Percentiles rank a stretch among this genome's conserved stretches.
Evolutionary conservation across 2,888 invertebrate genomes (phyloP).

Genomic region (Cheilosia grossa): DNA sequence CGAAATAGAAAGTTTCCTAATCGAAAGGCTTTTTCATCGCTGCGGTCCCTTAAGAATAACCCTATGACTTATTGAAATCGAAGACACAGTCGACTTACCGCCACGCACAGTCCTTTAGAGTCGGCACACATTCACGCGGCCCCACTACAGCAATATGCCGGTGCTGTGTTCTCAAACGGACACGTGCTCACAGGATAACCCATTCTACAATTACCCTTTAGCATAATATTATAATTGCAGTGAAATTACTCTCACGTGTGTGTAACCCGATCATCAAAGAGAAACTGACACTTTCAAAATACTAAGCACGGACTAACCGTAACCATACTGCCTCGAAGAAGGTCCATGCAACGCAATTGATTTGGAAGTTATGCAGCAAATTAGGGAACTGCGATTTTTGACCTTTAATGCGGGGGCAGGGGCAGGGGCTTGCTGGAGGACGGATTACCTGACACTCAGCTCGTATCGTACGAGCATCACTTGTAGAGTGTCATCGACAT

Average conservation of each 20-base stretch:
- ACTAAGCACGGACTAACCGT: slow-evolving; percentile 44
- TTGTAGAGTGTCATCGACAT: not conserved
- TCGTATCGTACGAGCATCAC: slow-evolving; percentile 16
- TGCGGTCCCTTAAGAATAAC: slow-evolving; percentile 59
- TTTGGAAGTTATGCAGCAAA: slow-evolving; percentile 50
- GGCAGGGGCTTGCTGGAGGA: slow-evolving; percentile 25
- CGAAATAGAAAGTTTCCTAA: slow-evolving; percentile 19
- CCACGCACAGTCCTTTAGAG: slow-evolving; percentile 47
- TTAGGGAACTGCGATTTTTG: slow-evolving; percentile 42
- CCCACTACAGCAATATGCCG: slow-evolving; percentile 22
- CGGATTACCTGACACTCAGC: slow-evolving; percentile 34
- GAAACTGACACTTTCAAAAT: slow-evolving; percentile 70
- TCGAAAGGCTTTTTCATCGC: slow-evolving; percentile 37
- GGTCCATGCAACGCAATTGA: slow-evolving; percentile 41
- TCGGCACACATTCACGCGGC: slow-evolving; percentile 12
- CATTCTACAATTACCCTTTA: slow-evolving; percentile 83
- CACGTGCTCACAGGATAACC: slow-evolving; percentile 75
- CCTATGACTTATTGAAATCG: slow-evolving; percentile 49
- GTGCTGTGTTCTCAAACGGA: slow-evolving; percentile 40
- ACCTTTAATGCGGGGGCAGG: slow-evolving; percentile 18
- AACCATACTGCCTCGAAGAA: slow-evolving; percentile 15
- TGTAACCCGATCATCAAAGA: slow-evolving; percentile 82
- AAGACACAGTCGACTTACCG: slow-evolving; percentile 43
- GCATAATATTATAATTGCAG: slow-evolving; percentile 82
- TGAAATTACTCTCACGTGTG: slow-evolving; percentile 83